These are phyloP conservation scores for Manis javanica DNA, from an alignment of 2,797 vertebrate genomes.

Conservation along the genomic window DNA sequence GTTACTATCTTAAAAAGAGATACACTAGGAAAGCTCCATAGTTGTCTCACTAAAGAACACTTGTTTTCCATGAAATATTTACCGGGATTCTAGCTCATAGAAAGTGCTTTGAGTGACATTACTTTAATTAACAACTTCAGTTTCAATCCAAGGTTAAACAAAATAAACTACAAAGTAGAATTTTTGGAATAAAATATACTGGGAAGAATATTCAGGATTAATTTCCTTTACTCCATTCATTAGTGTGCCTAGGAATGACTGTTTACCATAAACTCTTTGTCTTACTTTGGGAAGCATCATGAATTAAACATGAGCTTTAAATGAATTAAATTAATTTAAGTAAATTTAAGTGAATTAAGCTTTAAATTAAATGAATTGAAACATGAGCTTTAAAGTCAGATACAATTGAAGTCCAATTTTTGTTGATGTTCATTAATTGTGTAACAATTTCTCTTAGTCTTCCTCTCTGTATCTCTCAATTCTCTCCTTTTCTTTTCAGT, in stretches of 20 bases:
- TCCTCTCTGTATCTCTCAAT: not conserved
- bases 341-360: no score
- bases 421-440: not conserved
- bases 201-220: not conserved
- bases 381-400: not conserved
- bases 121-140: not conserved
- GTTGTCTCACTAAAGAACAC: not conserved
- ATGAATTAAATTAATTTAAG: not conserved
- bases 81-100: not conserved
- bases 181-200: not conserved
- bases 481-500: not conserved
- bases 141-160: slow-evolving; percentile 13
- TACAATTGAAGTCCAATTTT: not conserved
- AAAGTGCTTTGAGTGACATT: not conserved
- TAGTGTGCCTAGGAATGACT: not conserved
- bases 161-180: not conserved
- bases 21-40: not conserved
- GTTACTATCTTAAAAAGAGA: not conserved
- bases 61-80: not conserved
- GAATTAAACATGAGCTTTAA: not conserved
- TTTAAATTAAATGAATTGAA: not conserved
- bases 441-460: not conserved
- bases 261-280: not conserved
- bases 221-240: not conserved
- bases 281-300: not conserved